Evolutionary conservation across 2,797 vertebrate genomes (phyloP).

Genomic region (Tinamus major): DNA sequence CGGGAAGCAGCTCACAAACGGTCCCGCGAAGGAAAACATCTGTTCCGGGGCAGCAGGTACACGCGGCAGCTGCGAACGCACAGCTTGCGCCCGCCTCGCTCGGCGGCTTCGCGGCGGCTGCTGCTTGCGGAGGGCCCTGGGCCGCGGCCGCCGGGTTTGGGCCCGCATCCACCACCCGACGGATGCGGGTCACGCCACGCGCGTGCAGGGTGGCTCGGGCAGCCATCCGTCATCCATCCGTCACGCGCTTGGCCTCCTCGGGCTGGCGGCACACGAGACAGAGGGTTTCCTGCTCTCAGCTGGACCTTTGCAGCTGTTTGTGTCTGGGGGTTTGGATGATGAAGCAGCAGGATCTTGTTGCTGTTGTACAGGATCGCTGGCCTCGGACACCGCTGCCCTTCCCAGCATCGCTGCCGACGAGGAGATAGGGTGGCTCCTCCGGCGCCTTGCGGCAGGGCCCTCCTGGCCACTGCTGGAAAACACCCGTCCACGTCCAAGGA

Average conservation of each 20-base stretch:
- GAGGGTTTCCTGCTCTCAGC: conserved; percentile 44
- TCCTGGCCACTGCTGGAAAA: not conserved
- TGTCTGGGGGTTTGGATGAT: not conserved
- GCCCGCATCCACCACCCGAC: not conserved
- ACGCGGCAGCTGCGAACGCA: conserved; percentile 57
- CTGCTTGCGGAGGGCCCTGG: not conserved
- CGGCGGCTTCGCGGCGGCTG: not conserved
- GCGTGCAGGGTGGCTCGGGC: accelerated
- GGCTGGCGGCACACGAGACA: not conserved
- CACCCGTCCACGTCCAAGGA: not conserved
- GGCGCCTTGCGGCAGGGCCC: not conserved
- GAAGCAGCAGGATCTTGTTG: conserved; percentile 49
- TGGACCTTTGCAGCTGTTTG: conserved; percentile 49
- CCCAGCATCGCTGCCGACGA: accelerated
- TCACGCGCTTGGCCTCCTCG: not conserved
- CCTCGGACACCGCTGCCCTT: accelerated
- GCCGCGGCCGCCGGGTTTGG: not conserved
- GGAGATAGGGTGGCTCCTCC: not conserved
- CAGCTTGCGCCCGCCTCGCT: conserved; percentile 41
- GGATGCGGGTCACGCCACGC: accelerated
- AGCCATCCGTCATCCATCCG: not conserved
- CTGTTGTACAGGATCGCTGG: conserved; percentile 41
- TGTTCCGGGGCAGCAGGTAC: conserved; percentile 51
- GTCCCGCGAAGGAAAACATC: conserved; percentile 59
- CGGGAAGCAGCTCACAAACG: conserved; percentile 53